phyloP scores from a whole-genome alignment of 2,888 invertebrate species.

The Meta bourneti region DNA sequence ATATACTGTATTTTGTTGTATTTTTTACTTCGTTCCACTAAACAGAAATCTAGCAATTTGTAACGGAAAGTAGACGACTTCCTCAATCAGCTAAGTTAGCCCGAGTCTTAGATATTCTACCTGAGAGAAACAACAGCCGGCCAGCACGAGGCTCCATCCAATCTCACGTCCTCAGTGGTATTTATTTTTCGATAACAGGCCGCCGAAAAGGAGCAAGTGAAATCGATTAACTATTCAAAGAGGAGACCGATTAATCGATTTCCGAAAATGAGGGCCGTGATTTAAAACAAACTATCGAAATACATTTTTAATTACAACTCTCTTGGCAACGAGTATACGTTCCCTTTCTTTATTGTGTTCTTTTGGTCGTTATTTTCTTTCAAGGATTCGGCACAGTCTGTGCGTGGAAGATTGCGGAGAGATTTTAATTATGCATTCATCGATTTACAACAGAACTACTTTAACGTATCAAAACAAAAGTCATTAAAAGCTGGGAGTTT shows the following conservation, averaged over 20 bases:
- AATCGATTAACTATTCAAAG: constrained; percentile 50
- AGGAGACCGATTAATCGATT: constrained; percentile 5
- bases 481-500: constrained; percentile 43
- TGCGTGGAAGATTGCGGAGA: not conserved
- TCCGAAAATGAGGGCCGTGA: constrained; percentile 21
- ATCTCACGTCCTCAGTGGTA: not conserved
- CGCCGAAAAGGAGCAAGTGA: not conserved
- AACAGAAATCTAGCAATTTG: too few relatives aligned
- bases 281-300: constrained; percentile 68
- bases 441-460: constrained; percentile 52
- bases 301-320: constrained; percentile 58
- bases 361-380: not conserved
- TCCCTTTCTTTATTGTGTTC: constrained; percentile 12
- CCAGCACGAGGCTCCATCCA: too few relatives aligned
- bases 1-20: too few relatives aligned
- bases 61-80: not conserved
- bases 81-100: not conserved
- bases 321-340: constrained; percentile 5
- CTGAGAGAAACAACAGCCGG: not conserved
- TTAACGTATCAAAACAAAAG: constrained; percentile 70
- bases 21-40: too few relatives aligned
- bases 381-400: not conserved
- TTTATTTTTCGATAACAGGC: constrained; percentile 31
- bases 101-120: too few relatives aligned
- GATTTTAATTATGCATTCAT: constrained; percentile 63